A percentile compares a stretch with the other conserved stretches of the same genome.
Evolutionary conservation across 2,113 vertebrate species (phyloP).

Genomic region (Carettochelys insculpta): DNA sequence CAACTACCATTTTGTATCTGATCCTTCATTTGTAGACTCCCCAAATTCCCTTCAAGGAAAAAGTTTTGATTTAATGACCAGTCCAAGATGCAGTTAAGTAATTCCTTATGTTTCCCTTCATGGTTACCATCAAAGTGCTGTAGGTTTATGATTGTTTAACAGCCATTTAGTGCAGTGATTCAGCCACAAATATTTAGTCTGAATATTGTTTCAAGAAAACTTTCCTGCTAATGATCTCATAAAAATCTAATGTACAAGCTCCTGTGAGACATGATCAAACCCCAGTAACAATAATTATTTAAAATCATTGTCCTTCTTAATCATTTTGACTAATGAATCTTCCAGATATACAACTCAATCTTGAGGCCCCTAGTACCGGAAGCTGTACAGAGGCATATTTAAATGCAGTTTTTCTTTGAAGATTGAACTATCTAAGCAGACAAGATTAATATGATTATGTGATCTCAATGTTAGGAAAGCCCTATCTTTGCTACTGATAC

Average conservation of each 20-base stretch:
- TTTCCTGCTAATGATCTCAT: constrained; percentile 32
- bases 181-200: neutral
- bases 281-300: constrained; percentile 11
- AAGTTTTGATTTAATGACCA: neutral
- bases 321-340: constrained; percentile 1
- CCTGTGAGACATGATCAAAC: constrained; percentile 4
- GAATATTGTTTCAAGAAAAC: neutral
- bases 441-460: neutral
- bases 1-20: neutral
- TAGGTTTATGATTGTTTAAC: neutral
- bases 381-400: neutral
- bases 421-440: neutral
- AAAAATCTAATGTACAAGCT: constrained; percentile 23
- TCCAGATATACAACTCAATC: neutral
- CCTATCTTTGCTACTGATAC: neutral
- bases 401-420: constrained; percentile 1
- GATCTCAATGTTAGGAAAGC: constrained; percentile 11
- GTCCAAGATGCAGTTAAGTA: neutral
- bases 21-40: neutral
- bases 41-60: neutral
- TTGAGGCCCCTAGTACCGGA: neutral
- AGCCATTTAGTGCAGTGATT: neutral
- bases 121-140: neutral
- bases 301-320: constrained; percentile 24
- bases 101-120: neutral